Base-by-base conservation (phyloP, 2,113 vertebrate genomes). In the Ciconia boyciana region DNA sequence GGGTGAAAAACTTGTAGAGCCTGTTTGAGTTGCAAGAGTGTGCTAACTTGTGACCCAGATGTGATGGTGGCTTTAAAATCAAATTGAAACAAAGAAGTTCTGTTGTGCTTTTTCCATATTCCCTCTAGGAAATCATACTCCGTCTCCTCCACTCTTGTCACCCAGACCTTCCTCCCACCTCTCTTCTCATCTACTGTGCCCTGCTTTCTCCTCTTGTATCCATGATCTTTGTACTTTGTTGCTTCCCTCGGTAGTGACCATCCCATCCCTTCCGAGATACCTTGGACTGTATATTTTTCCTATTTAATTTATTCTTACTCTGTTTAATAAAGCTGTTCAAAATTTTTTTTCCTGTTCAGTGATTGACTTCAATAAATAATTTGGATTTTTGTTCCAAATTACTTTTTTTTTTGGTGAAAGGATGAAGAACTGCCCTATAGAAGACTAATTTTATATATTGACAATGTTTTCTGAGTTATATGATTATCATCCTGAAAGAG, bases 1-100 rank as follows among this genome's bases (percentile, higher is more conserved):
- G 49, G 89, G 58, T 28, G 81, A 74, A 93, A 97, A 97, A 97
- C 96, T 93, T 60, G 96, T 9, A 87, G 89, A 97, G 94, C 94
- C 94, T 90, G 95, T 97, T 97, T 93, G 71, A 81, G 76, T 41
- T 83, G 51, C 66, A n/a, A 94, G 74, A 94, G 89, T 70, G 87
- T 95, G 93, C 91, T 93, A 55, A 77, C 81, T 94, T 94, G 78
- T 97, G 90, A 96, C 95, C 90, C 87, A 91, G 87, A 78, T 31
- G 4, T 41, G 54, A 49, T 7, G 78, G 82, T 86, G 54, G 54
- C 78, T 95, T 95, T 86, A 93, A 96, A 94, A 88, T 89, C 61
- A 85, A 80, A 83, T 75, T 13, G 68, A 91, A 97, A 96, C 85
- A 95, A 94, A 93, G 58, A 58, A 70, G 54, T 94, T 87, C 39